Evolutionary conservation across 2,797 vertebrate species (phyloP).

Genomic region (Sternotherus odoratus): DNA sequence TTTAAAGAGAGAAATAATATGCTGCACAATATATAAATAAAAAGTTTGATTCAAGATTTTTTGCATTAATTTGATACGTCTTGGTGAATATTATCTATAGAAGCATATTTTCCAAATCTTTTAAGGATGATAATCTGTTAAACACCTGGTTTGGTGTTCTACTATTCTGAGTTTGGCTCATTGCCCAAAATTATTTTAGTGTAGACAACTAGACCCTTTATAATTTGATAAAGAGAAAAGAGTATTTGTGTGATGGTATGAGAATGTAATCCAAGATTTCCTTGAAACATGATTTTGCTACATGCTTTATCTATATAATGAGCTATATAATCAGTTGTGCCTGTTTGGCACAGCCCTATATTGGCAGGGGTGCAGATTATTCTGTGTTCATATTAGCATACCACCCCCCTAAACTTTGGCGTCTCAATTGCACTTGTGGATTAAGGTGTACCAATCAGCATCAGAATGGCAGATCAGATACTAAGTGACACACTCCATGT

Average conservation of each 20-base stretch:
- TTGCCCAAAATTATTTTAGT: slow-evolving; percentile 23
- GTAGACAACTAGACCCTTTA: neutral
- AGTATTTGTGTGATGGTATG: neutral
- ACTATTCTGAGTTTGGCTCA: slow-evolving; percentile 28
- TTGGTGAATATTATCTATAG: slow-evolving; percentile 60
- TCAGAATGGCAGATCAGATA: neutral
- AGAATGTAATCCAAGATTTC: neutral
- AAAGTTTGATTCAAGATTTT: slow-evolving; percentile 55
- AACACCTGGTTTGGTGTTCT: slow-evolving; percentile 38
- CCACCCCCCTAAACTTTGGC: too few relatives aligned
- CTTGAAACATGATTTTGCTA: neutral
- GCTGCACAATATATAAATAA: slow-evolving; percentile 39
- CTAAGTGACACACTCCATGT: neutral
- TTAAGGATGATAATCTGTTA: slow-evolving; percentile 49
- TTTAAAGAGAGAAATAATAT: slow-evolving; percentile 51
- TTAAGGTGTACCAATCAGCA: accelerated
- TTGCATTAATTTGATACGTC: slow-evolving; percentile 57
- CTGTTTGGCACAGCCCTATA: neutral
- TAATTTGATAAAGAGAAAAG: neutral
- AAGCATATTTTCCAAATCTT: slow-evolving; percentile 55
- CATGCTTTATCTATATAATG: neutral
- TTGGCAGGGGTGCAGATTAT: accelerated
- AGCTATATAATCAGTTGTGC: neutral
- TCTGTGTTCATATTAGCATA: neutral
- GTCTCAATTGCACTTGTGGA: neutral